phyloP scores from a whole-genome alignment of 2,113 vertebrate species.

The Caloenas nicobarica region DNA sequence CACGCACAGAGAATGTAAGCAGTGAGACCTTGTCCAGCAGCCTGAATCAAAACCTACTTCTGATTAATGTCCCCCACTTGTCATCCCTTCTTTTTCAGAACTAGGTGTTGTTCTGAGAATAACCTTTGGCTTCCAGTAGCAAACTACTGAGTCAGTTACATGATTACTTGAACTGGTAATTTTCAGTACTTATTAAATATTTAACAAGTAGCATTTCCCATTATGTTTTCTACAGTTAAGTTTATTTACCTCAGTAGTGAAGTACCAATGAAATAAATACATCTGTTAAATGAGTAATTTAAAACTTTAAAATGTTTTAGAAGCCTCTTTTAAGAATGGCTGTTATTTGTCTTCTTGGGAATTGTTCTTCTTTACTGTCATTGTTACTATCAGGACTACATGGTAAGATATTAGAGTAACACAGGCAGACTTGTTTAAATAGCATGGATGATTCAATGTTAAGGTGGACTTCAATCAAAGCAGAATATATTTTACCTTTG shows the following conservation, averaged over 20 bases:
- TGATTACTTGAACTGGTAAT: not conserved
- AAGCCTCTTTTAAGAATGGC: not conserved
- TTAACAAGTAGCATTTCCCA: not conserved
- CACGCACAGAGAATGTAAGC: fast-evolving
- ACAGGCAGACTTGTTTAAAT: not conserved
- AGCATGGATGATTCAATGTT: not conserved
- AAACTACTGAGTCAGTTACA: not conserved
- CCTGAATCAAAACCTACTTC: not conserved
- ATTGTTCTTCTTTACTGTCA: not conserved
- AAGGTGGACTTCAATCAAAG: not conserved
- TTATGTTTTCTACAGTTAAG: not conserved
- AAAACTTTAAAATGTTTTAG: not conserved
- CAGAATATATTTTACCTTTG: not conserved
- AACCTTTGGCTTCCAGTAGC: not conserved
- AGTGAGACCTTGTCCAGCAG: not conserved
- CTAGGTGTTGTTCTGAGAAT: not conserved
- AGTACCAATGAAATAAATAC: not conserved
- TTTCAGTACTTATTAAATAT: not conserved
- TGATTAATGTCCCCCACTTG: no score
- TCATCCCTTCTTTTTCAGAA: not conserved
- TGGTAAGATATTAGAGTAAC: not conserved
- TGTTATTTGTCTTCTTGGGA: not conserved
- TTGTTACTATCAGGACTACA: not conserved
- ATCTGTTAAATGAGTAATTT: not conserved
- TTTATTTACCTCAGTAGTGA: not conserved